Conservation (phyloP, 2,888 invertebrate genomes). For the Proisotoma minuta region DNA sequence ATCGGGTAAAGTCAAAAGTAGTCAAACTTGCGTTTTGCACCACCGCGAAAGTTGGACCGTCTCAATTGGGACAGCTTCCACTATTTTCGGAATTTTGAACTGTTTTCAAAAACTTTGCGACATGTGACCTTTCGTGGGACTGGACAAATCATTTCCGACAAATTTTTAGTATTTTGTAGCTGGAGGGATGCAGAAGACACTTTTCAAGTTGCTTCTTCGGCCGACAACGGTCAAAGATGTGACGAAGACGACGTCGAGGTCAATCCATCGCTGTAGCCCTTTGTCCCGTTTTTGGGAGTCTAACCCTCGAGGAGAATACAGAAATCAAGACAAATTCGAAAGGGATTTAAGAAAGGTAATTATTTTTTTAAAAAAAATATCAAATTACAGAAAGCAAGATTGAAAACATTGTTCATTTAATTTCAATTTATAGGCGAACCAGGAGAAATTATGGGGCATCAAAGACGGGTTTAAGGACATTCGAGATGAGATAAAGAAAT, state of each 20-base stretch:
- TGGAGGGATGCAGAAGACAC: too few relatives aligned
- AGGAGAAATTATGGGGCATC: conserved; percentile 33
- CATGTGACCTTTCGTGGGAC: too few relatives aligned
- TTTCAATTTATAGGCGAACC: conserved; percentile 15
- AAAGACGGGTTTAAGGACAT: conserved; percentile 62
- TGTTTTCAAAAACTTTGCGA: conserved; percentile 8
- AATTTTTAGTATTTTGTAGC: too few relatives aligned
- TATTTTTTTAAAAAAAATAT: too few relatives aligned
- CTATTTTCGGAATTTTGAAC: not conserved
- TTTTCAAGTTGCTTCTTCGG: too few relatives aligned
- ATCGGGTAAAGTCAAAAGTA: too few relatives aligned
- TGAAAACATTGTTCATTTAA: not conserved
- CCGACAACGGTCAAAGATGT: too few relatives aligned
- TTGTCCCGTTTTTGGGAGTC: conserved; percentile 56
- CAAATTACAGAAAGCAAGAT: too few relatives aligned
- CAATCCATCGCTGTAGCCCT: not conserved
- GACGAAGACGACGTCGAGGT: not conserved
- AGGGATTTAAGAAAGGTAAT: conserved; percentile 48
- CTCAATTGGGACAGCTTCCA: not conserved
- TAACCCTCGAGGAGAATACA: conserved; percentile 61
- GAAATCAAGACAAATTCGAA: conserved; percentile 51
- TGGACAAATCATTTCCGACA: too few relatives aligned
- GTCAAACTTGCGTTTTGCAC: too few relatives aligned
- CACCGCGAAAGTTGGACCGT: too few relatives aligned
- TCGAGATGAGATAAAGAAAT: conserved; percentile 63